These are phyloP conservation scores for Cyphomyrmex costatus DNA, from an alignment of 1,140 invertebrate species.

Conservation along the genomic window DNA sequence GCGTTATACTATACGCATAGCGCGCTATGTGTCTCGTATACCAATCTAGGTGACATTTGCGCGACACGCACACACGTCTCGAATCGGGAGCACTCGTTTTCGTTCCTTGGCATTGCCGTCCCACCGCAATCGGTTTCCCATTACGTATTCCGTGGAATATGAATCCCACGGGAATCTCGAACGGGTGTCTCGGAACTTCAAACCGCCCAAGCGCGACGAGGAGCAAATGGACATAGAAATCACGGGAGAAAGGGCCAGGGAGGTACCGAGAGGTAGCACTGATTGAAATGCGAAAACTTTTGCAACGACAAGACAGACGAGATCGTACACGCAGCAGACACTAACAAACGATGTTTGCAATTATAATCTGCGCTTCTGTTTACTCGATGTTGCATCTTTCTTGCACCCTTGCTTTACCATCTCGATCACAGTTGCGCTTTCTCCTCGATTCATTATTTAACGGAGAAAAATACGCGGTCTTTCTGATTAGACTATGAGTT, in stretches of 20 bases:
- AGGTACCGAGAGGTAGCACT: constrained; percentile 23
- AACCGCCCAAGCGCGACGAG: constrained; percentile 24
- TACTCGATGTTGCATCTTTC: background rate
- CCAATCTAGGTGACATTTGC: constrained; percentile 8
- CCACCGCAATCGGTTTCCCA: constrained; percentile 75
- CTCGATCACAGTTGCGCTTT: background rate
- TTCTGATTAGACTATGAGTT: background rate
- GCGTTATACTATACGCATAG: background rate
- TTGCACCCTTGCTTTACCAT: background rate
- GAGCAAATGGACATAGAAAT: constrained; percentile 55
- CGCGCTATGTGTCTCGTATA: background rate
- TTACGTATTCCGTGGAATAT: constrained; percentile 78
- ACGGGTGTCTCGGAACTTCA: constrained; percentile 58
- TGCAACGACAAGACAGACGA: constrained; percentile 47
- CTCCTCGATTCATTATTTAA: constrained; percentile 25
- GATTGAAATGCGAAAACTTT: constrained; percentile 72
- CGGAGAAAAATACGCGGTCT: background rate
- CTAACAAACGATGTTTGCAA: constrained; percentile 66
- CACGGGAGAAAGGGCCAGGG: constrained; percentile 12
- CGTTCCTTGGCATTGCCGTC: constrained; percentile 54
- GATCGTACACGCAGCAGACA: constrained; percentile 13
- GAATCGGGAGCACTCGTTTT: constrained; percentile 72
- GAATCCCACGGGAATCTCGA: constrained; percentile 77
- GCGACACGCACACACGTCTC: background rate
- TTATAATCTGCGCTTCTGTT: constrained; percentile 44